Evolutionary conservation across 2,797 vertebrate genomes (phyloP), one percentile per base, ranked within the genome.

Genomic region (Chelonia mydas): DNA sequence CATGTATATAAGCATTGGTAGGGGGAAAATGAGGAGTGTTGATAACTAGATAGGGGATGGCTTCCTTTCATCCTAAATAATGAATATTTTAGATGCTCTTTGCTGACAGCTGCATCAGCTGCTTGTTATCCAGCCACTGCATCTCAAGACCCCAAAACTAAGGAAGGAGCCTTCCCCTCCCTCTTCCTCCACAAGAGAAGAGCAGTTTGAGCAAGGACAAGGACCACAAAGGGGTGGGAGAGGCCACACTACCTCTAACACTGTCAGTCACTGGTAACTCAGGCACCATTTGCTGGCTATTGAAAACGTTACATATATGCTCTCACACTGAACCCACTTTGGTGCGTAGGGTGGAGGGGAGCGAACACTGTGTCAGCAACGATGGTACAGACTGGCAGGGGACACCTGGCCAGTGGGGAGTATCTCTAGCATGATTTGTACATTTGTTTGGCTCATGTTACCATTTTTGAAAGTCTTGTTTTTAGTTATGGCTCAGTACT

Each of bases 141-240:
- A 49, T 5, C 23, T 81, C 3, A 15, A 41, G 68, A 11, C 21
- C 41, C 15, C 0, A 0, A 53, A 92, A 61, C 82, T 79, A 53
- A 23, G 77, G n/a, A 80, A 87, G 31, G 13, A 7, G 1, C 10
- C 9, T 7, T 80, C 85, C 45, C 61, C 31, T 10, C 7, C 37
- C 5, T 17, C 28, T 27, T 27, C 17, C 1, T 2, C 28, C 61
- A 50, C 8, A 85, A 84, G 85, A 50, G 0, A 0, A 76, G 55
- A 93, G 65, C 84, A 94, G 84, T 79, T 74, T 94, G 91, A 90
- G 51, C 77, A n/a, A n/a, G n/a, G n/a, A n/a, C 1, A 78, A 51
- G 86, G 49, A 80, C 61, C 89, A 47, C 25, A 0, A 37, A 6
- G 50, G 50, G 23, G 55, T 47, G 78, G 65, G 13, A 13, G 37